phyloP scores from a whole-genome alignment of 2,888 invertebrate species.

The Protodeltote pygarga region DNA sequence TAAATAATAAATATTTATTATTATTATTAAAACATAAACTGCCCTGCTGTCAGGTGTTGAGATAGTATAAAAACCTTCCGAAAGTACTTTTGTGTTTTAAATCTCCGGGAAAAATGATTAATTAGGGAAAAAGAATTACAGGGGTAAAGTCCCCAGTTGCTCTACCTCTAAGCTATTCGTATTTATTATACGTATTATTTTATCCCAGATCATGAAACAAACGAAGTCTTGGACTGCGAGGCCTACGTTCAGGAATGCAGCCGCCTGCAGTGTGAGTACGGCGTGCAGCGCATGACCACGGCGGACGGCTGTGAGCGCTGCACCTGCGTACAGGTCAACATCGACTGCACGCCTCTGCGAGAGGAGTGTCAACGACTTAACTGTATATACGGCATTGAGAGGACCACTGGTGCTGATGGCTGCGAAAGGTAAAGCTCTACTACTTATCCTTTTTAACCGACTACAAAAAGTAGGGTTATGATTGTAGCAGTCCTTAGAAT shows the following conservation, averaged over 20 bases:
- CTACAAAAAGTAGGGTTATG: too few relatives aligned
- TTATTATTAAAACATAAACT: too few relatives aligned
- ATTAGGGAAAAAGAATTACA: too few relatives aligned
- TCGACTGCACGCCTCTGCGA: constrained; percentile 85
- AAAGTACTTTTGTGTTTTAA: too few relatives aligned
- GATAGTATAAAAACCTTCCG: too few relatives aligned
- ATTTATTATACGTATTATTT: too few relatives aligned
- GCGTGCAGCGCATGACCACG: constrained; percentile 87
- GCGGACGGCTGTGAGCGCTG: constrained; percentile 90
- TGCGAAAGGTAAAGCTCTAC: constrained; percentile 61
- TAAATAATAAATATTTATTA: too few relatives aligned
- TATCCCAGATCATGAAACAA: constrained; percentile 53
- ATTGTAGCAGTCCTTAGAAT: too few relatives aligned
- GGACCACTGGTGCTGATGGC: constrained; percentile 54
- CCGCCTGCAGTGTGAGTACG: constrained; percentile 89
- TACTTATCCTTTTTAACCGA: background rate
- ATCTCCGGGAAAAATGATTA: too few relatives aligned
- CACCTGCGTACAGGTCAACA: constrained; percentile 63
- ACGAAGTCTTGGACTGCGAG: constrained; percentile 53
- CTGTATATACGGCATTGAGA: constrained; percentile 91
- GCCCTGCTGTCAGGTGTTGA: too few relatives aligned
- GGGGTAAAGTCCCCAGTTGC: too few relatives aligned
- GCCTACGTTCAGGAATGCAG: constrained; percentile 86
- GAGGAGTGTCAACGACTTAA: constrained; percentile 88
- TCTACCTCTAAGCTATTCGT: too few relatives aligned